Evolutionary conservation across 2,888 invertebrate species (phyloP).

Genomic region (Drosophila leonis): DNA sequence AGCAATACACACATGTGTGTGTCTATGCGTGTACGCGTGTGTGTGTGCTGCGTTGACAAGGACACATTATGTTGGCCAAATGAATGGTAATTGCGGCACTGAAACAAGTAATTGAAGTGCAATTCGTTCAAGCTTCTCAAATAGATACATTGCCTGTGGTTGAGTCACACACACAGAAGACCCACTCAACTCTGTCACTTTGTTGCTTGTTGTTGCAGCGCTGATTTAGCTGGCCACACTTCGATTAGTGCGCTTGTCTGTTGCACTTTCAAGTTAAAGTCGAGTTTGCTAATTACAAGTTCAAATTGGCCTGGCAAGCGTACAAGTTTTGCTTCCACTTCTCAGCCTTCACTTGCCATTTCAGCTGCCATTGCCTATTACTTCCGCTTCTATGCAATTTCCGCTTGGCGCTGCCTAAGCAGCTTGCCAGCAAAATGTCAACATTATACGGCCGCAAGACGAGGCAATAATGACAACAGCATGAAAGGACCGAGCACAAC

Average conservation of each 20-base stretch:
- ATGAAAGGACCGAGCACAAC: slow-evolving; percentile 46
- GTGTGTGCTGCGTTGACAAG: slow-evolving; percentile 60
- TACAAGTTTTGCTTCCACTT: slow-evolving; percentile 12
- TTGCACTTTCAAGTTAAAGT: slow-evolving; percentile 46
- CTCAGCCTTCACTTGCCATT: neutral
- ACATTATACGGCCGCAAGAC: slow-evolving; percentile 65
- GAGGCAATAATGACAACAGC: slow-evolving; percentile 60
- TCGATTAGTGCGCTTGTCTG: slow-evolving; percentile 42
- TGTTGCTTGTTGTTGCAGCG: slow-evolving; percentile 5
- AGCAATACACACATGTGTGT: neutral
- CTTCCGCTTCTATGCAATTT: slow-evolving; percentile 79
- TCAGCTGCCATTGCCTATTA: slow-evolving; percentile 65
- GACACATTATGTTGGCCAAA: slow-evolving; percentile 79
- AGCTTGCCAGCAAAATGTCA: slow-evolving; percentile 72
- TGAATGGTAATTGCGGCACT: slow-evolving; percentile 79
- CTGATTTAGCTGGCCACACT: slow-evolving; percentile 42
- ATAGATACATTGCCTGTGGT: slow-evolving; percentile 41
- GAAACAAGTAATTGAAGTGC: slow-evolving; percentile 81
- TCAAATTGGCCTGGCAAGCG: slow-evolving; percentile 59
- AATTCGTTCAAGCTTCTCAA: slow-evolving; percentile 50
- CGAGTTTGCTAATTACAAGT: slow-evolving; percentile 69
- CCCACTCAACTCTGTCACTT: neutral
- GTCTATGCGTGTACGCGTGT: slow-evolving; percentile 1
- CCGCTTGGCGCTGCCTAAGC: slow-evolving; percentile 73
- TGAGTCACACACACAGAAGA: neutral